Base-by-base conservation (phyloP, 2,888 invertebrate species). In the Thelaira solivaga region DNA sequence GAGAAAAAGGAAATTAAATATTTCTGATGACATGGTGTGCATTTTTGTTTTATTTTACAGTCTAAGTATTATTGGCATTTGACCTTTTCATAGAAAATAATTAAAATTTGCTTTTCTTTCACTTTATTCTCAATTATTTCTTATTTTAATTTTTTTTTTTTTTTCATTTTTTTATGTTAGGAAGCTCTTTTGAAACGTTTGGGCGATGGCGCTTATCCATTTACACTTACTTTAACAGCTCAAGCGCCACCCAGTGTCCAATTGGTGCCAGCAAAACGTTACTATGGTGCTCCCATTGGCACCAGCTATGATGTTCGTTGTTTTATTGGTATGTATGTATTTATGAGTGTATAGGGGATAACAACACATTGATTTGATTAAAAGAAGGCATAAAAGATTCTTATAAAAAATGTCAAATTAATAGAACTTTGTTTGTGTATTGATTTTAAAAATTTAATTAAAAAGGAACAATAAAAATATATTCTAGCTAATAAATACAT, bases 181-280 rank as follows among this genome's bases (percentile, higher is more conserved):
- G 95, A 96, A 82, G 95, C 95, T 16, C 88, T 96, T 61, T 89
- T 96, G 80, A 93, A 93, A 86, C 92, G 95, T 73, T 90, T 96
- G 41, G 95, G 96, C 11, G 90, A 93, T 20, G 94, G 95, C 83
- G 94, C 96, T 0, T 93, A 94, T 86, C 94, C 96, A 0, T 95
- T 96, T 86, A 93, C 93, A 75, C 91, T 96, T 90, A 93, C 94
- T 86, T 91, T 96, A 82, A 94, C 95, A 0, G 93, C 94, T 31
- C 90, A 96, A 81, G 95, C 96, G 55, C 96, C 96, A 13, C 96
- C 96, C 18, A 96, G 96, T 84, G 96, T 97, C 41, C 95, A 96
- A 86, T 90, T 97, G 81, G 95, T 96, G 18, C 96, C 96, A 0
- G 96, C 96, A 2, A 96, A 96, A 88, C 94, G 96, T 86, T 97